A percentile compares a stretch with the other conserved stretches of the same genome.
These are phyloP conservation scores for Podarcis lilfordi DNA, from an alignment of 2,797 vertebrate genomes.

Conservation along the genomic window DNA sequence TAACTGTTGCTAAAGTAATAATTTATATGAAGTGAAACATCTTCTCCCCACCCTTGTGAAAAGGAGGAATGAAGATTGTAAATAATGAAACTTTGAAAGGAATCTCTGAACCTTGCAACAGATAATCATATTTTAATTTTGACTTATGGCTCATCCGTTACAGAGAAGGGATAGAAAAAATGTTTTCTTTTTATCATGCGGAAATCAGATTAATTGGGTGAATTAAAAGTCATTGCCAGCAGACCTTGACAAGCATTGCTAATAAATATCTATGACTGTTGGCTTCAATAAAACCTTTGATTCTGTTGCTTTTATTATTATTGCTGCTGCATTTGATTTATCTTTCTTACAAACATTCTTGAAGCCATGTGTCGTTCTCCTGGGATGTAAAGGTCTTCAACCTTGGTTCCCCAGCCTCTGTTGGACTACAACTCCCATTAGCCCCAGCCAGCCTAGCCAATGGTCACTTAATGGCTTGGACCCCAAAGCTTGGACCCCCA, in stretches of 20 bases:
- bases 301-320: conserved; percentile 1
- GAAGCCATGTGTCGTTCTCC: background rate
- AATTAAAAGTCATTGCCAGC: conserved; percentile 60
- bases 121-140: conserved; percentile 72
- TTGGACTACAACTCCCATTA: no score
- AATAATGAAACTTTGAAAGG: conserved; percentile 67
- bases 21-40: conserved; percentile 68
- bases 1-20: conserved; percentile 65
- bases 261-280: conserved; percentile 49
- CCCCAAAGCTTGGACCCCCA: no score
- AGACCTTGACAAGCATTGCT: conserved; percentile 53
- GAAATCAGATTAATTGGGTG: conserved; percentile 61
- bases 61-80: conserved; percentile 47
- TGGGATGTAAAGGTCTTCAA: background rate
- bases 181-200: conserved; percentile 59
- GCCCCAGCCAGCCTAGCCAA: no score
- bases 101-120: conserved; percentile 64
- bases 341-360: conserved; percentile 39
- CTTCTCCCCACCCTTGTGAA: conserved; percentile 11
- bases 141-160: conserved; percentile 65
- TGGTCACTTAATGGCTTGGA: no score
- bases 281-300: conserved; percentile 48
- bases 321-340: conserved; percentile 43
- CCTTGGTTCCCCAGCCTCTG: background rate
- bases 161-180: conserved; percentile 59